phyloP scores from a whole-genome alignment of 2,113 vertebrate genomes.

The Hemiprocne comata region DNA sequence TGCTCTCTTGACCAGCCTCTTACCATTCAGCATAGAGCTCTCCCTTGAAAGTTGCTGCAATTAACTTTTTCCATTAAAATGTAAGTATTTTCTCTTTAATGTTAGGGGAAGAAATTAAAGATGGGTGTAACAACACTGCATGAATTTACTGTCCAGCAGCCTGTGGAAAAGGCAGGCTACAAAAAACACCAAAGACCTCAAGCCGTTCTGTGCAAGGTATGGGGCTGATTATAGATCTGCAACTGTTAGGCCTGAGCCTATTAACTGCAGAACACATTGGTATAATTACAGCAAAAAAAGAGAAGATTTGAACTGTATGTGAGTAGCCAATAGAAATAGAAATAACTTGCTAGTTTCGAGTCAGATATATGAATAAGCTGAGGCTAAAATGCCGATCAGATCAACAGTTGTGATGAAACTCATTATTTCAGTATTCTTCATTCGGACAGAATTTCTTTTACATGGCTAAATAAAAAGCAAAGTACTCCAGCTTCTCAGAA shows the following conservation, averaged over 20 bases:
- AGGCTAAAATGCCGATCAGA: not conserved
- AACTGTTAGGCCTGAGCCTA: not conserved
- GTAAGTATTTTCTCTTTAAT: not conserved
- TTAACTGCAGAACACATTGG: not conserved
- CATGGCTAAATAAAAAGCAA: not conserved
- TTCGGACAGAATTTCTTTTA: not conserved
- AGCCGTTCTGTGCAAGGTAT: not conserved
- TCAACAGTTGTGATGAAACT: not conserved
- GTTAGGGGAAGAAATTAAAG: not conserved
- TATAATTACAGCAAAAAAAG: not conserved
- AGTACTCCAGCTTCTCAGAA: not conserved
- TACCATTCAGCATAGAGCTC: not conserved
- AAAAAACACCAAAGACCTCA: not conserved
- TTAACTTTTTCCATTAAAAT: not conserved
- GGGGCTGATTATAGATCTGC: not conserved
- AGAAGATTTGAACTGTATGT: not conserved
- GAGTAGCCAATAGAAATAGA: not conserved
- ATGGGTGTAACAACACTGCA: not conserved
- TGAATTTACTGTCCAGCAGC: not conserved
- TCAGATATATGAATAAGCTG: not conserved
- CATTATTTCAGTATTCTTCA: not conserved
- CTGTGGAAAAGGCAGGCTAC: not conserved
- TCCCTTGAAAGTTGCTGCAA: not conserved
- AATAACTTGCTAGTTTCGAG: not conserved
- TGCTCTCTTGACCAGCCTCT: not conserved